Conservation (phyloP, 2,113 vertebrate species). For the Dasyurus viverrinus region DNA sequence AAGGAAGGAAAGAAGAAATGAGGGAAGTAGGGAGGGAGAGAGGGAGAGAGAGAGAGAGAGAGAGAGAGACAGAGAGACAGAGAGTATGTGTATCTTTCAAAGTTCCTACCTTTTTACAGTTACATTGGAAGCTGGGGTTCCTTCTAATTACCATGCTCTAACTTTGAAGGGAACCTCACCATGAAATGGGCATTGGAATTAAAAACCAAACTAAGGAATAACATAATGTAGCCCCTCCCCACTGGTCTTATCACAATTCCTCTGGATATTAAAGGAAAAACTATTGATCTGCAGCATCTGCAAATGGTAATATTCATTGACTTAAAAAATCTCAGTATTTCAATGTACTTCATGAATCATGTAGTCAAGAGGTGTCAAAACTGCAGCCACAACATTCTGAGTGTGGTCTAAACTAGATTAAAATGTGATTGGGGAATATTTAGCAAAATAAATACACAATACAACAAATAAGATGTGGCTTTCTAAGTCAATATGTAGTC, state of each 20-base stretch:
- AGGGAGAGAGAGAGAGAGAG: too few species aligned
- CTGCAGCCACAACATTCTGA: neutral
- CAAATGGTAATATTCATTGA: neutral
- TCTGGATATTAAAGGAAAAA: neutral
- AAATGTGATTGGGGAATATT: neutral
- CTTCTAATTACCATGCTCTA: neutral
- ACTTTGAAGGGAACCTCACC: neutral
- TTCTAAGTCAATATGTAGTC: neutral
- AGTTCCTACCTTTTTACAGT: neutral
- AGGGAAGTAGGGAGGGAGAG: too few species aligned
- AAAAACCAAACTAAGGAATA: neutral
- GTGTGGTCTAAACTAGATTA: neutral
- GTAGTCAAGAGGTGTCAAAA: neutral
- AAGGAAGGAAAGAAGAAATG: too few species aligned
- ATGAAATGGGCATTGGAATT: neutral
- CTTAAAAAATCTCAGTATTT: neutral
- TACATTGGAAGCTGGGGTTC: neutral
- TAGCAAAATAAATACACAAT: neutral
- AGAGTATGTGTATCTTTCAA: too few species aligned
- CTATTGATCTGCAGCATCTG: neutral
- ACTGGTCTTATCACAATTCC: neutral
- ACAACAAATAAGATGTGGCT: neutral
- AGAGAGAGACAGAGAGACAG: too few species aligned
- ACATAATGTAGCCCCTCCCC: neutral
- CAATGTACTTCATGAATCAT: neutral